Evolutionary conservation across 2,113 vertebrate species (phyloP).

Genomic region (Etia nguti): DNA sequence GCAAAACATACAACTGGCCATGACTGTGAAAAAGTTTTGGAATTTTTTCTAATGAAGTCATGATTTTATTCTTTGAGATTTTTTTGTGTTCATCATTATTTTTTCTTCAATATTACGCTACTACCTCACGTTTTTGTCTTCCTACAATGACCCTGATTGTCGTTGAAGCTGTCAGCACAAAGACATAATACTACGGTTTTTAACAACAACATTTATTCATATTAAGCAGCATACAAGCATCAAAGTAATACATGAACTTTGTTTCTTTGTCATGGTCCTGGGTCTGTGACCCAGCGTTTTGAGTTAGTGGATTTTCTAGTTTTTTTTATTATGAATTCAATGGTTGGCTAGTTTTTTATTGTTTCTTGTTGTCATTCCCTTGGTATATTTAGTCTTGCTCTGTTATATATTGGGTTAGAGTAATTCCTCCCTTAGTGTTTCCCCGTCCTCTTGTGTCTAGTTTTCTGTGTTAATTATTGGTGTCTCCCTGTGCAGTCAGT

Average conservation of each 20-base stretch:
- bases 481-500: neutral
- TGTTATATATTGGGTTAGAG: neutral
- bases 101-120: neutral
- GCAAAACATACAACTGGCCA: neutral
- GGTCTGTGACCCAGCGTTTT: neutral
- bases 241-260: neutral
- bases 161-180: neutral
- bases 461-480: neutral
- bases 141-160: neutral
- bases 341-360: neutral
- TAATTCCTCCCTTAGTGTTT: neutral
- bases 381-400: neutral
- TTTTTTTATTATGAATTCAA: neutral
- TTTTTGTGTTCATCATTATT: neutral
- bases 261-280: neutral
- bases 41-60: neutral
- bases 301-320: neutral
- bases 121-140: neutral
- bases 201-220: neutral
- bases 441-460: neutral
- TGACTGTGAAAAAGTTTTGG: neutral
- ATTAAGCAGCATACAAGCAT: neutral
- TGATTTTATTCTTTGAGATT: neutral
- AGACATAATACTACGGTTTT: fast-evolving
- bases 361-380: neutral